Evolutionary conservation across 1,140 invertebrate genomes (phyloP), one percentile per base, ranked within the genome.

Genomic region (Drosophila elegans): DNA sequence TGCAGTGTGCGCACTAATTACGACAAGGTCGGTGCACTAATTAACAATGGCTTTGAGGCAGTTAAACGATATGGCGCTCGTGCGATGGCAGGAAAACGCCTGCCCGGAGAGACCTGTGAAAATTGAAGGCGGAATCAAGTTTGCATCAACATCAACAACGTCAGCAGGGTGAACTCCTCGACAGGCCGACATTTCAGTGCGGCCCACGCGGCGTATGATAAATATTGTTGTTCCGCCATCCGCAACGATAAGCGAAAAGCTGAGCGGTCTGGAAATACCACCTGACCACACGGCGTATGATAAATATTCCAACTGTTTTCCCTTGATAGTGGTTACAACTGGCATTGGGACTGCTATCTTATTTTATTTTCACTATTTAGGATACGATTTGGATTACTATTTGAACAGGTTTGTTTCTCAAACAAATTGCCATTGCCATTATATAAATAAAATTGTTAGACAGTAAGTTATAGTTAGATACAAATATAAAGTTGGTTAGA

Each of bases 1-100:
- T 84, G 76, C 80, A 84, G 46, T 72, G 66, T 66, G 81, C 77
- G 77, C 77, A 80, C 81, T 84, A 84, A 84, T 84, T 84, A 84
- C 73, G 62, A 69, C 81, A 84, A 85, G 81, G 81, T 84, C 82
- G 81, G 73, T 84, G 81, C 81, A 86, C 81, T 84, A 84, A 84
- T 85, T 84, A 84, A 84, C 81, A 84, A 86, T 84, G 63, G 81
- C 82, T 85, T 81, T 85, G 63, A 84, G 81, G 78, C 81, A 81
- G 78, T 75, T 80, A 74, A 84, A 69, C 77, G 80, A 76, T 75
- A 84, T 63, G 80, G 27, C 60, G 61, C 56, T 29, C 21, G 9
- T 13, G 36, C 21, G 45, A 74, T 62, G 16, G 27, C 10, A 21
- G 51, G 61, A 68, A 74, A 72, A 59, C 44, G 10, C 25, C 21